Evolutionary conservation across 2,113 vertebrate species (phyloP).

Genomic region (Alligator sinensis): DNA sequence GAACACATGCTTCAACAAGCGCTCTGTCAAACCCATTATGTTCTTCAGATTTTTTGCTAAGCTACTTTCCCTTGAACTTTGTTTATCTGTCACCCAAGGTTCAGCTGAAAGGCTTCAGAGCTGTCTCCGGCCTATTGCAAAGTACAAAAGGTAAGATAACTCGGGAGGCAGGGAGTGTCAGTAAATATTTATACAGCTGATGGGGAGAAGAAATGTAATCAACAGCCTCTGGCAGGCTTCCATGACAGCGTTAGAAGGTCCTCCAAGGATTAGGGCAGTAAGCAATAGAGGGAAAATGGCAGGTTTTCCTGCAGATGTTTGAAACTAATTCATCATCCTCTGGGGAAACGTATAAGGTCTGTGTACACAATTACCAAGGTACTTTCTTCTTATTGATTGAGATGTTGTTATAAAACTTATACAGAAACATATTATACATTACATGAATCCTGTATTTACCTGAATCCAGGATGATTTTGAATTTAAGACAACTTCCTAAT

Average conservation of each 20-base stretch:
- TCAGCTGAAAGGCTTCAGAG: not conserved
- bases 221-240: slow-evolving; percentile 29
- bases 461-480: too few species aligned
- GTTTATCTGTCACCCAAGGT: not conserved
- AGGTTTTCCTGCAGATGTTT: not conserved
- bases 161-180: not conserved
- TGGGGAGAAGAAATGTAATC: slow-evolving; percentile 17
- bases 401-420: too few species aligned
- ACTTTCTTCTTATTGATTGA: too few species aligned
- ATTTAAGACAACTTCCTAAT: too few species aligned
- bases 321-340: slow-evolving; percentile 9
- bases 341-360: not conserved
- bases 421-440: too few species aligned
- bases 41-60: accelerated
- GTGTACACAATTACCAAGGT: too few species aligned
- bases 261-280: not conserved
- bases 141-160: not conserved
- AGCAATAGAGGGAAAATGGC: slow-evolving; percentile 32
- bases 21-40: not conserved
- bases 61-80: not conserved
- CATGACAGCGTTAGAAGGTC: slow-evolving; percentile 54
- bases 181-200: not conserved
- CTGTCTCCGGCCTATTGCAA: not conserved
- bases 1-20: not conserved
- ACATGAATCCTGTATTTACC: too few species aligned